Base-by-base conservation (phyloP, 2,888 invertebrate species). In the Ashinkailepas kermadecensis region DNA sequence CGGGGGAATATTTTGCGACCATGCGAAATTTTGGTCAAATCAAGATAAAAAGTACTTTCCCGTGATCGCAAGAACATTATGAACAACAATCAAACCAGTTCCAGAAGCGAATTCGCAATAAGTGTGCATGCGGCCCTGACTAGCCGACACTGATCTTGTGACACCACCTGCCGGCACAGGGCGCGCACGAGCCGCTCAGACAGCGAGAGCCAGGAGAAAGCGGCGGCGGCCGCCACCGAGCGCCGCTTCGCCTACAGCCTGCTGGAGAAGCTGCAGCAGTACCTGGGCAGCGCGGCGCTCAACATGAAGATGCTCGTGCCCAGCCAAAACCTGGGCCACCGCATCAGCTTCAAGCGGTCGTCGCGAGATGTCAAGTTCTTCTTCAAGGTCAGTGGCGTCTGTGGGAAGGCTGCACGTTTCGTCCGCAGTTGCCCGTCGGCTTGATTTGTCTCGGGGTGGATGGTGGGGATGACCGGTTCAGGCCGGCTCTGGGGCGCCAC, bases 281-380 rank as follows among this genome's bases (percentile, higher is more conserved):
- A 99, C 87, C 91, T 98, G 81, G 99, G 99, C 86, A 93, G 96
- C 84, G 98, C 99, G 0, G 95, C 96, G 0, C 94, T 97, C 84
- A 98, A 97, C 89, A 97, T 99, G 97, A 96, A 97, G 86, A 89
- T 96, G 0, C 88, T 96, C 84, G 96, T 95, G 86, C 99, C 99
- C 0, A 97, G 97, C 0, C 92, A 95, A n/a, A 96, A 97, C 0
- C 97, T 96, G 89, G 97, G 97, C 86, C 90, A 99, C 84, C 90
- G 99, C 78, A 93, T 91, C 82, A 96, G 95, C 81, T 98, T 96
- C 87, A 96, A 95, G 86, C 96, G 95, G 0, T 95, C 97, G 58
- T 65, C 67, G 12, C 92, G 97, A 81, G 99, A 99, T 88, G 99
- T 99, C 84, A 99, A 99, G 87, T 99, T 99, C 91, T 99, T 99